Evolutionary conservation across 2,888 invertebrate species (phyloP).

Genomic region (Ornithoptera alexandrae): DNA sequence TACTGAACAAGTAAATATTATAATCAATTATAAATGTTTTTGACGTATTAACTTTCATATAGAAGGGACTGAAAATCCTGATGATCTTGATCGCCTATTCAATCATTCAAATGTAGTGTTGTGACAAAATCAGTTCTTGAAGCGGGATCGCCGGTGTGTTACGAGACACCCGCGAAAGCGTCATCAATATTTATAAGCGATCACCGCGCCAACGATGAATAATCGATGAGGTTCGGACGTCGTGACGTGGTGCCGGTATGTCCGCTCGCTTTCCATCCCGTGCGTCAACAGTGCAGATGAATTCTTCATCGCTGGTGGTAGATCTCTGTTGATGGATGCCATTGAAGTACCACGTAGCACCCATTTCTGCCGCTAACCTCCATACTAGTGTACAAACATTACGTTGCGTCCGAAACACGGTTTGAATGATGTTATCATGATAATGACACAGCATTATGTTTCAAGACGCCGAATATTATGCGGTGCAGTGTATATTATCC

Average conservation of each 20-base stretch:
- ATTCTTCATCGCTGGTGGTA: too few relatives aligned
- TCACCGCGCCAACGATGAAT: conserved; percentile 58
- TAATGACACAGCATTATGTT: too few relatives aligned
- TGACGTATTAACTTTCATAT: background rate
- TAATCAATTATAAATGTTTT: background rate
- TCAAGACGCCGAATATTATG: too few relatives aligned
- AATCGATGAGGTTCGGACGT: conserved; percentile 53
- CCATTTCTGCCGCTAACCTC: too few relatives aligned
- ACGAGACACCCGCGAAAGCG: conserved; percentile 62
- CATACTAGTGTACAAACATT: too few relatives aligned
- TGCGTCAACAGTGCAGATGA: conserved; percentile 30
- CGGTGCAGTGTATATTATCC: too few relatives aligned
- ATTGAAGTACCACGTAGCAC: too few relatives aligned
- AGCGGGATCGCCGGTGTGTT: conserved; percentile 55
- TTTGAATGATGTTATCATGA: too few relatives aligned
- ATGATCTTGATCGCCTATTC: background rate
- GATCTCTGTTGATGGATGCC: too few relatives aligned
- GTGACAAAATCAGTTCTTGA: conserved; percentile 50
- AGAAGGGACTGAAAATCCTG: background rate
- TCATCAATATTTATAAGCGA: conserved; percentile 69
- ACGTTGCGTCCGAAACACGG: too few relatives aligned
- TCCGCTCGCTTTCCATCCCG: conserved; percentile 39
- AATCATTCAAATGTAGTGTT: background rate
- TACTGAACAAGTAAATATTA: background rate
- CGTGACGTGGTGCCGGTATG: conserved; percentile 32